Percentiles rank a stretch among this genome's conserved stretches.
phyloP scores from a whole-genome alignment of 1,140 invertebrate species.

The Nymphalis io region DNA sequence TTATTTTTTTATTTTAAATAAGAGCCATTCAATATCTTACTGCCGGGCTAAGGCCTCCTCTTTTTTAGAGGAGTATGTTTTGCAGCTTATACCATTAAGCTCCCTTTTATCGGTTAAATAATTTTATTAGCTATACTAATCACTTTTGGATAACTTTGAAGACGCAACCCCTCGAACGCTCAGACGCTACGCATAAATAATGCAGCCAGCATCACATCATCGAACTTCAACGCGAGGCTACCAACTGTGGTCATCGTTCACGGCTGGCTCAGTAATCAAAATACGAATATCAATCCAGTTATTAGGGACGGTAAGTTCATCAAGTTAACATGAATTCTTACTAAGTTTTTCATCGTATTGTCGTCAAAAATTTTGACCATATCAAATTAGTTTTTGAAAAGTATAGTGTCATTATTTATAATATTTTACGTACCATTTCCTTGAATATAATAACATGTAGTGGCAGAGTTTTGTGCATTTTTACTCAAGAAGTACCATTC shows the following conservation, averaged over 20 bases:
- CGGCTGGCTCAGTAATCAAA: slow-evolving; percentile 55
- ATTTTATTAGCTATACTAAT: neutral
- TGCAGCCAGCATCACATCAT: slow-evolving; percentile 47
- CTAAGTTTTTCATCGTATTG: too few relatives aligned
- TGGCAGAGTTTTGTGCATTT: too few relatives aligned
- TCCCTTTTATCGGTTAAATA: neutral
- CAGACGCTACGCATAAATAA: slow-evolving; percentile 50
- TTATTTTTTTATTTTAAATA: neutral
- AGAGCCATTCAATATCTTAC: too few relatives aligned
- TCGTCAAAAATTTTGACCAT: too few relatives aligned
- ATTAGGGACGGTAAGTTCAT: slow-evolving; percentile 48
- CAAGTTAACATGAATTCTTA: neutral
- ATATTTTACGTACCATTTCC: too few relatives aligned
- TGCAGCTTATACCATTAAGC: too few relatives aligned
- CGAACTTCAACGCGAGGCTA: slow-evolving; percentile 49
- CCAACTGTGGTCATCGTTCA: slow-evolving; percentile 54
- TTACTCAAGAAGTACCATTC: too few relatives aligned
- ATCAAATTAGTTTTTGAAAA: too few relatives aligned
- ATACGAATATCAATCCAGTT: slow-evolving; percentile 49
- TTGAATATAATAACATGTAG: too few relatives aligned
- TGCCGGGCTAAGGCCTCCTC: too few relatives aligned
- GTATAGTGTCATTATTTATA: too few relatives aligned
- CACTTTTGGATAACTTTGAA: slow-evolving; percentile 36
- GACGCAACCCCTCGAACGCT: slow-evolving; percentile 40
- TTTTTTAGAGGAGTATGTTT: too few relatives aligned